Conservation (phyloP, 1,140 invertebrate genomes). For the Hycleus cichorii region DNA sequence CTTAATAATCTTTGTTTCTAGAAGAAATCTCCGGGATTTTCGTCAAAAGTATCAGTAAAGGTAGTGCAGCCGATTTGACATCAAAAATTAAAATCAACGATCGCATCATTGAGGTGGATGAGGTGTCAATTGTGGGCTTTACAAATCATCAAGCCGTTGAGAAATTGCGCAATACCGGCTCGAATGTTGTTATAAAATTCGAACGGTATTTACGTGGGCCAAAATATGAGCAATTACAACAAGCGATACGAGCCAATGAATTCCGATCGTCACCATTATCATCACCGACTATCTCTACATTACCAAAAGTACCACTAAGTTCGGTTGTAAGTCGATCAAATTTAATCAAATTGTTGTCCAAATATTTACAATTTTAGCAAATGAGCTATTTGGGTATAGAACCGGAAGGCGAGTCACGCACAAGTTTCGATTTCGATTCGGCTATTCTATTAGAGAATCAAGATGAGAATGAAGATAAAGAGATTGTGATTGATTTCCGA, state of each 20-base stretch:
- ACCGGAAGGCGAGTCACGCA: constrained; percentile 55
- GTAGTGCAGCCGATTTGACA: constrained; percentile 85
- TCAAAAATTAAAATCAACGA: constrained; percentile 89
- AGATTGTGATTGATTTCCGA: constrained; percentile 57
- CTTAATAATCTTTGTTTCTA: constrained; percentile 31
- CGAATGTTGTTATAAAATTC: constrained; percentile 68
- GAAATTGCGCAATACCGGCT: constrained; percentile 71
- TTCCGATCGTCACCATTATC: constrained; percentile 59
- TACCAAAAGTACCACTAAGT: constrained; percentile 69
- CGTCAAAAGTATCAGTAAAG: constrained; percentile 89
- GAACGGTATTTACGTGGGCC: constrained; percentile 81
- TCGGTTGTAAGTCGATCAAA: constrained; percentile 28
- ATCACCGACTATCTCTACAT: constrained; percentile 66
- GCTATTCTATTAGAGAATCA: constrained; percentile 47
- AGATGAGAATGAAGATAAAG: constrained; percentile 46
- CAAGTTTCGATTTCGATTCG: constrained; percentile 52
- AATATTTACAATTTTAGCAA: constrained; percentile 22
- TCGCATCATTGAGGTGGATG: constrained; percentile 84
- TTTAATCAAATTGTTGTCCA: background rate
- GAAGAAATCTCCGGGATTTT: constrained; percentile 95
- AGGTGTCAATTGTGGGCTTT: constrained; percentile 72
- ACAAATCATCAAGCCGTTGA: constrained; percentile 90
- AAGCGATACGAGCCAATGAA: constrained; percentile 70
- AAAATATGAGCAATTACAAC: constrained; percentile 84
- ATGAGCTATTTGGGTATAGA: constrained; percentile 32